phyloP scores from a whole-genome alignment of 2,797 vertebrate species.

The Champsocephalus gunnari region DNA sequence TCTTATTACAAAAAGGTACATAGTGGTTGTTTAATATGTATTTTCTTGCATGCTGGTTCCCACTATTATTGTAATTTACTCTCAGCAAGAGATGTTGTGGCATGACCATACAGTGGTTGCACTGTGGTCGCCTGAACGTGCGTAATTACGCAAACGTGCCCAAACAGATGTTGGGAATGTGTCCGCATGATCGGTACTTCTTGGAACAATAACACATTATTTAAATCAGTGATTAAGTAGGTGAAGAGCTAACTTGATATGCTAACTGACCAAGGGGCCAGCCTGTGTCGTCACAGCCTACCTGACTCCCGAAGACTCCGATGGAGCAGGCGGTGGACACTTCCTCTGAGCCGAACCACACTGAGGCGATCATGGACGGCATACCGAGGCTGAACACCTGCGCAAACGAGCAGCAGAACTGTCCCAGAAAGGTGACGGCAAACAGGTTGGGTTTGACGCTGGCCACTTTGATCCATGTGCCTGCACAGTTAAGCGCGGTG shows the following conservation, averaged over 20 bases:
- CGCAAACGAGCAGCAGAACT: conserved; percentile 89
- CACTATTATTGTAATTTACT: too few relatives aligned
- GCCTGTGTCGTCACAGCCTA: conserved; percentile 65
- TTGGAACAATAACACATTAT: neutral
- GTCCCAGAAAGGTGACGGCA: conserved; percentile 89
- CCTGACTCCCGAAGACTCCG: conserved; percentile 97
- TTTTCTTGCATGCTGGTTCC: neutral
- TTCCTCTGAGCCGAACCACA: conserved; percentile 96
- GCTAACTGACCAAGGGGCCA: neutral
- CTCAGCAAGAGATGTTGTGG: neutral
- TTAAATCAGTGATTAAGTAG: conserved; percentile 15
- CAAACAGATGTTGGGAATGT: neutral
- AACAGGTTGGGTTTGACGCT: conserved; percentile 89
- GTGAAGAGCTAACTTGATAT: neutral
- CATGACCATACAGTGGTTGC: neutral
- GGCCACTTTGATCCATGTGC: conserved; percentile 94
- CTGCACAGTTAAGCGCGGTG: conserved; percentile 90
- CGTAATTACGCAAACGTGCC: conserved; percentile 64
- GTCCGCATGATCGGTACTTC: neutral
- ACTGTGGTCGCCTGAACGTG: conserved; percentile 7
- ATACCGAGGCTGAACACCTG: conserved; percentile 98
- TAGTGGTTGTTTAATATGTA: neutral
- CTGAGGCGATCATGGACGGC: conserved; percentile 93
- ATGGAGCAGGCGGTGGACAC: conserved; percentile 98
- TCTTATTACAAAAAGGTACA: neutral